Percentiles rank a stretch among this genome's conserved stretches.
Conservation (phyloP, 2,797 vertebrate genomes). For the Limnodromus scolopaceus region DNA sequence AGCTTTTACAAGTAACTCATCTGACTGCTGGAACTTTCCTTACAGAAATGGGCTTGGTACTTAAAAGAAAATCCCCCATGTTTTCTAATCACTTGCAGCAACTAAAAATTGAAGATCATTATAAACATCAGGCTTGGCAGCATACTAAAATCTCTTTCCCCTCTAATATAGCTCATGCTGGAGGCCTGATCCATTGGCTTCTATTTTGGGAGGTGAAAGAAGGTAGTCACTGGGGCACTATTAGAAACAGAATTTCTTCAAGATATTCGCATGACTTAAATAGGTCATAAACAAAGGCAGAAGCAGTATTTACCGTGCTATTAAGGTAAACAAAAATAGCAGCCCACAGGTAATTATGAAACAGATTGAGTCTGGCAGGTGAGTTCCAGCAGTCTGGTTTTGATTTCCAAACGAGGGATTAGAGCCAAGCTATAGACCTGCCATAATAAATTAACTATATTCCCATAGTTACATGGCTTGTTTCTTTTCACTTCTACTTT, state of each 20-base stretch:
- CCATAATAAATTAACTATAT: slow-evolving; percentile 62
- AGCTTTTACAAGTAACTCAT: neutral
- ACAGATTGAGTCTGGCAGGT: slow-evolving; percentile 70
- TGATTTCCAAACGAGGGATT: slow-evolving; percentile 60
- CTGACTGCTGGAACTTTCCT: neutral
- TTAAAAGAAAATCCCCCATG: neutral
- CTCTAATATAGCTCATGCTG: slow-evolving; percentile 27
- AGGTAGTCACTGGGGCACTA: neutral
- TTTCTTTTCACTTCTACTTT: slow-evolving; percentile 69
- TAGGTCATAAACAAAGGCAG: slow-evolving; percentile 50
- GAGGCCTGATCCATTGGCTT: slow-evolving; percentile 42
- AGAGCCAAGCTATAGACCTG: slow-evolving; percentile 46
- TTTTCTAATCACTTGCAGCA: slow-evolving; percentile 51
- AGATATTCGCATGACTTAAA: slow-evolving; percentile 36
- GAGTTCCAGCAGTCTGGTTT: slow-evolving; percentile 69
- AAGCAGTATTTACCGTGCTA: slow-evolving; percentile 53
- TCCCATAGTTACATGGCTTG: slow-evolving; percentile 17
- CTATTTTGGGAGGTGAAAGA: slow-evolving; percentile 57
- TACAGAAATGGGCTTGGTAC: neutral
- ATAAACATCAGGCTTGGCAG: slow-evolving; percentile 52
- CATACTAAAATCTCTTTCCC: slow-evolving; percentile 2
- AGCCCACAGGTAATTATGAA: slow-evolving; percentile 61
- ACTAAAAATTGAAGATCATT: slow-evolving; percentile 51
- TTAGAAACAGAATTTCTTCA: slow-evolving; percentile 48
- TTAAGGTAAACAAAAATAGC: slow-evolving; percentile 75